phyloP scores from a whole-genome alignment of 2,888 invertebrate species.

The Sminthurinus aureus region DNA sequence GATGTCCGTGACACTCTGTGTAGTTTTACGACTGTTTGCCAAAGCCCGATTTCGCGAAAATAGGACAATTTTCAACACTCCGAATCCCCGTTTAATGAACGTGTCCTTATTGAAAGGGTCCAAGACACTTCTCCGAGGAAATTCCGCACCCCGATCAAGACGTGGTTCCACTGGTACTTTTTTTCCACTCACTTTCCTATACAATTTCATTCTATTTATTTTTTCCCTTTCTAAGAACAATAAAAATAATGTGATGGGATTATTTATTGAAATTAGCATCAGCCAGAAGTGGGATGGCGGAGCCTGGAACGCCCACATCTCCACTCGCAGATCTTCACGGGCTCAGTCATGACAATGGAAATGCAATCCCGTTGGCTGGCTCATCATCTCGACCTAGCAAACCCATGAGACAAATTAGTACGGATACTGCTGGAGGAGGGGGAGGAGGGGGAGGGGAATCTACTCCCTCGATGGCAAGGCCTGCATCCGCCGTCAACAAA shows the following conservation, averaged over 20 bases:
- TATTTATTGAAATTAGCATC: constrained; percentile 37
- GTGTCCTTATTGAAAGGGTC: constrained; percentile 57
- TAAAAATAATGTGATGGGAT: not conserved
- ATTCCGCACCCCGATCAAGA: constrained; percentile 51
- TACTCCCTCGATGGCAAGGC: constrained; percentile 19
- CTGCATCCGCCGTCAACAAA: constrained; percentile 9
- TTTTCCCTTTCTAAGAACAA: not conserved
- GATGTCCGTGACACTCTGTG: constrained; percentile 93
- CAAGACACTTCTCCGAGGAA: constrained; percentile 57
- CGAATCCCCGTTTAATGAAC: constrained; percentile 92
- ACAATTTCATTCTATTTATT: not conserved
- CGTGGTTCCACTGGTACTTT: constrained; percentile 55
- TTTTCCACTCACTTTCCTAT: not conserved
- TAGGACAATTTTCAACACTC: constrained; percentile 92
- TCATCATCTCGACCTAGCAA: constrained; percentile 30
- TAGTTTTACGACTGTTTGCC: constrained; percentile 89
- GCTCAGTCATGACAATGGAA: constrained; percentile 2
- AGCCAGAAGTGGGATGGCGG: constrained; percentile 40
- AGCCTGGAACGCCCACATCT: constrained; percentile 29
- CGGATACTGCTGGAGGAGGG: constrained; percentile 16
- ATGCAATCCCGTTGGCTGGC: constrained; percentile 19
- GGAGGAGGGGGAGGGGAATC: constrained; percentile 7
- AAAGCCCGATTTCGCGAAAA: constrained; percentile 92
- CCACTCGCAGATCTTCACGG: not conserved
- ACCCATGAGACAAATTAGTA: constrained; percentile 31